Evolutionary conservation across 2,113 vertebrate genomes (phyloP).

Genomic region (Candoia aspera): DNA sequence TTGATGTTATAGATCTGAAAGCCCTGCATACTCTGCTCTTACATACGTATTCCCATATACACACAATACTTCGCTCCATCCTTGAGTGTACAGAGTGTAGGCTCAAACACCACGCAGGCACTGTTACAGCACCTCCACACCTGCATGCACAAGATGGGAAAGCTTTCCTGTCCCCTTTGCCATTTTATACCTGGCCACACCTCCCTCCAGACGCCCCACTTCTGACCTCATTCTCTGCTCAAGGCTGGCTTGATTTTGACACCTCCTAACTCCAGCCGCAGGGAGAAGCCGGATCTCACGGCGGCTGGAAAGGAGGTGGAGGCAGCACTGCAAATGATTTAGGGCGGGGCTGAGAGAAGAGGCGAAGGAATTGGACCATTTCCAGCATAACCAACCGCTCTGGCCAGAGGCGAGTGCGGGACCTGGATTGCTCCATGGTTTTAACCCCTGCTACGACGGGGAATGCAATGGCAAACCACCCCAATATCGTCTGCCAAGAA

Average conservation of each 20-base stretch:
- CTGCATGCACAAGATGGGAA: not conserved
- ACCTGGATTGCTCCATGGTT: not conserved
- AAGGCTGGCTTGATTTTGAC: not conserved
- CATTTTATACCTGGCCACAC: not conserved
- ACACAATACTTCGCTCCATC: not conserved
- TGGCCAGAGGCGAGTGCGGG: not conserved
- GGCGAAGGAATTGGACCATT: not conserved
- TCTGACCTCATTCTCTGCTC: not conserved
- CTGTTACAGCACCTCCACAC: not conserved
- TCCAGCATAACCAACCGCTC: not conserved
- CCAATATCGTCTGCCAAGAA: too few species aligned
- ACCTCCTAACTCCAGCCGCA: not conserved
- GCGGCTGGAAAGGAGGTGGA: not conserved
- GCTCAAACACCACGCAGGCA: not conserved
- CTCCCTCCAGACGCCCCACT: not conserved
- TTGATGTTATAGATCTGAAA: not conserved
- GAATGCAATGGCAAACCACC: too few species aligned
- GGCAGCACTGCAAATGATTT: not conserved
- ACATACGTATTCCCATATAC: too few species aligned
- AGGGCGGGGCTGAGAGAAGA: not conserved
- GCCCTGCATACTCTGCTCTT: not conserved
- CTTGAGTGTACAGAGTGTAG: not conserved
- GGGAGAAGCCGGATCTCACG: not conserved
- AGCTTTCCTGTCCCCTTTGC: not conserved
- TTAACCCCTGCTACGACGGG: conserved; percentile 22